Evolutionary conservation across 2,797 vertebrate genomes (phyloP).

Genomic region (Sebastes trivittatus): DNA sequence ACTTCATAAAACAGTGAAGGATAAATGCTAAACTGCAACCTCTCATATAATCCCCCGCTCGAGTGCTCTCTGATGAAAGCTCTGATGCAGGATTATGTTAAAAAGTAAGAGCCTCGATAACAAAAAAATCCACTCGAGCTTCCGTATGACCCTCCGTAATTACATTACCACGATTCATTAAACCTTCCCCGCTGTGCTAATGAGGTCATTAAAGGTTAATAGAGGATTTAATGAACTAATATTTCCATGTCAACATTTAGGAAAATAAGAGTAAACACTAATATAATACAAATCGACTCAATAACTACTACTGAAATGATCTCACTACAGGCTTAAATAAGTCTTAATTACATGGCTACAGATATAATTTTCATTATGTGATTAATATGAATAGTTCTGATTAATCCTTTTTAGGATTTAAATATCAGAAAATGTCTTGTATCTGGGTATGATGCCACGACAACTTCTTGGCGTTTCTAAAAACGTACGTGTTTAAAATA

Average conservation of each 20-base stretch:
- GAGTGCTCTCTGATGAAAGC: not conserved
- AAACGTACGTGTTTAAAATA: not conserved
- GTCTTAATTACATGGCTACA: not conserved
- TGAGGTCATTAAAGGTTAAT: slow-evolving; percentile 44
- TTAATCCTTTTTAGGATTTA: not conserved
- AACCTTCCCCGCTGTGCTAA: slow-evolving; percentile 28
- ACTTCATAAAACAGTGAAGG: not conserved
- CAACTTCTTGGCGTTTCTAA: no score
- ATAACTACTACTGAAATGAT: not conserved
- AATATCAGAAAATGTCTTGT: no score
- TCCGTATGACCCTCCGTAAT: slow-evolving; percentile 21
- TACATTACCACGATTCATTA: slow-evolving; percentile 32
- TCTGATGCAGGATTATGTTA: not conserved
- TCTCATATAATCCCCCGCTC: not conserved
- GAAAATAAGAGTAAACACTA: not conserved
- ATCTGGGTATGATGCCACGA: no score
- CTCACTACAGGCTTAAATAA: not conserved
- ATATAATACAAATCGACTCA: not conserved
- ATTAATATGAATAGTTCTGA: not conserved
- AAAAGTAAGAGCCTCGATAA: not conserved
- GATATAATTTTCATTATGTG: not conserved
- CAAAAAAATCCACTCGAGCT: slow-evolving; percentile 12
- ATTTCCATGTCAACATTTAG: slow-evolving; percentile 25
- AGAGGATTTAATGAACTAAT: slow-evolving; percentile 42
- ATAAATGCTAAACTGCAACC: not conserved